Conservation (phyloP, 1,140 invertebrate species). For the Batillaria attramentaria region DNA sequence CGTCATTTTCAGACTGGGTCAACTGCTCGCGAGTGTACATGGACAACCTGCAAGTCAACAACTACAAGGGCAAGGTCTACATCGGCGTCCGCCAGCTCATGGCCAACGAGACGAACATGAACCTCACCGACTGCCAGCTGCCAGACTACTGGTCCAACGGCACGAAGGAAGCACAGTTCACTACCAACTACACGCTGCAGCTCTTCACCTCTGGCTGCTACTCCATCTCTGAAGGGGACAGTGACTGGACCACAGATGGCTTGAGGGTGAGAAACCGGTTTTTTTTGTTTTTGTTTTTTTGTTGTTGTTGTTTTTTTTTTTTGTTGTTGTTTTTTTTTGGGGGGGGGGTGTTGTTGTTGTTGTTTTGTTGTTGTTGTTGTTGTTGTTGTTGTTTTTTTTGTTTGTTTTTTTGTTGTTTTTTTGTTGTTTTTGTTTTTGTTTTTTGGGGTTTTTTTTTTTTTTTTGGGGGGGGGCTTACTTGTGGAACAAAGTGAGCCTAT, state of each 20-base stretch:
- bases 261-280: conserved; percentile 47
- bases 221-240: conserved; percentile 43
- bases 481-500: too few relatives aligned
- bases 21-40: conserved; percentile 49
- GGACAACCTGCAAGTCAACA: conserved; percentile 36
- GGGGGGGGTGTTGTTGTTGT: too few relatives aligned
- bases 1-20: neutral
- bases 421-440: too few relatives aligned
- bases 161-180: conserved; percentile 37
- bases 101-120: conserved; percentile 35
- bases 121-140: conserved; percentile 36
- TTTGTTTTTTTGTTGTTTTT: neutral
- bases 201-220: conserved; percentile 46
- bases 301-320: neutral
- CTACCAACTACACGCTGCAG: conserved; percentile 43
- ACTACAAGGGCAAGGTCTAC: conserved; percentile 47
- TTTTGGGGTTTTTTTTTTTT: too few relatives aligned
- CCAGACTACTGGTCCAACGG: conserved; percentile 37
- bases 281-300: neutral
- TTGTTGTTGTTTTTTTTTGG: neutral
- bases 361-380: too few relatives aligned
- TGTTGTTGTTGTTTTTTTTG: neutral
- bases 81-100: conserved; percentile 55
- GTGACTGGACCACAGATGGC: conserved; percentile 53
- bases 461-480: too few relatives aligned